Percentiles rank a stretch among this genome's conserved stretches.
Conservation (phyloP, 2,113 vertebrate species). For the Sapayoa aenigma region DNA sequence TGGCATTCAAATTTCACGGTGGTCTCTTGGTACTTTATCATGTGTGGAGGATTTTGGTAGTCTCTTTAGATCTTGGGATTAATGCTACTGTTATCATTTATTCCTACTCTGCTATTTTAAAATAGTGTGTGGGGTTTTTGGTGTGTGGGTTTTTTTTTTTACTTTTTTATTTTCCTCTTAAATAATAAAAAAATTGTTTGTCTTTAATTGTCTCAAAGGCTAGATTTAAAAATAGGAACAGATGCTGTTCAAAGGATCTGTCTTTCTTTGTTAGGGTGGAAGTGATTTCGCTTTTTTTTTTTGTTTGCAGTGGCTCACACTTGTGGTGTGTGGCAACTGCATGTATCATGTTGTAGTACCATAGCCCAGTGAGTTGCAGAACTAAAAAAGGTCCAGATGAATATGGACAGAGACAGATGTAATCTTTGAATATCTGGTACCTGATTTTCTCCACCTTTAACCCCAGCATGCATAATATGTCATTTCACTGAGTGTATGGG, state of each 20-base stretch:
- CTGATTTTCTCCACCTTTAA: neutral
- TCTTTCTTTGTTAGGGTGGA: neutral
- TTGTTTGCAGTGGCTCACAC: neutral
- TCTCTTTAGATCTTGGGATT: constrained; percentile 9
- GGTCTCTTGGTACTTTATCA: constrained; percentile 16
- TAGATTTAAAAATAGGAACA: constrained; percentile 1
- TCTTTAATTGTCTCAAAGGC: neutral
- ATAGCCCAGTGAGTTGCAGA: neutral
- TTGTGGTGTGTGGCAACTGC: accelerated
- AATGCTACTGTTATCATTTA: neutral
- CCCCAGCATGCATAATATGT: neutral
- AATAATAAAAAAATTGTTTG: neutral
- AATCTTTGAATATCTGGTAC: neutral
- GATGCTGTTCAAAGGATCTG: neutral
- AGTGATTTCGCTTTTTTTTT: neutral
- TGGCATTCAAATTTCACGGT: constrained; percentile 9
- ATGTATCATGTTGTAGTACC: neutral
- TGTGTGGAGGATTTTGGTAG: constrained; percentile 36
- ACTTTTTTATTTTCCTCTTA: neutral
- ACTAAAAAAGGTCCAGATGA: neutral
- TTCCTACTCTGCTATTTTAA: constrained; percentile 6
- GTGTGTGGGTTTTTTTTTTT: too few species aligned
- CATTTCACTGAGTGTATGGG: neutral
- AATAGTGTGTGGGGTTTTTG: neutral
- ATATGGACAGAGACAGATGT: neutral